Conservation (phyloP, 2,888 invertebrate species). For the Zelleria hepariella region DNA sequence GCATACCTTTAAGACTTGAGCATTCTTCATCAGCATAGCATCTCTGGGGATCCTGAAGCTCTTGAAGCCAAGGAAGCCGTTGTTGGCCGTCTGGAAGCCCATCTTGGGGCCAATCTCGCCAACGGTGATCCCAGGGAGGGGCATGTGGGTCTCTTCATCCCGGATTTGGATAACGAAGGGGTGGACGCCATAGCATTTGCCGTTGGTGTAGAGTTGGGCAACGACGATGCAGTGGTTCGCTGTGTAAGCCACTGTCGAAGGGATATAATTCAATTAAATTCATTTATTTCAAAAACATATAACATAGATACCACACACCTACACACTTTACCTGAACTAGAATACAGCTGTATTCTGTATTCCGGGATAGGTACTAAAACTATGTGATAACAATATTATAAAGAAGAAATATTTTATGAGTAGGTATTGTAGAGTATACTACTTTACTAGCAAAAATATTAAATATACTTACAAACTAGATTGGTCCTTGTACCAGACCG, state of each 20-base stretch:
- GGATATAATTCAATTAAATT: neutral
- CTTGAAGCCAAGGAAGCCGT: constrained; percentile 91
- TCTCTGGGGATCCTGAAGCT: constrained; percentile 88
- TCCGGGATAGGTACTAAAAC: no score
- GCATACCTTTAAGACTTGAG: constrained; percentile 78
- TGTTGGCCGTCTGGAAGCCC: constrained; percentile 90
- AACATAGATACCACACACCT: no score
- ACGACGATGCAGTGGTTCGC: constrained; percentile 92
- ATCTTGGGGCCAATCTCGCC: constrained; percentile 96
- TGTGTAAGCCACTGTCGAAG: constrained; percentile 87
- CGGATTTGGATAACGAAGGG: constrained; percentile 93
- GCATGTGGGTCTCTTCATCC: constrained; percentile 88
- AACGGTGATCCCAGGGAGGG: constrained; percentile 87
- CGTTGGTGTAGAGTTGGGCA: constrained; percentile 89
- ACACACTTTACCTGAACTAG: no score
- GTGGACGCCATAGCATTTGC: constrained; percentile 88
- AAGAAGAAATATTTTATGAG: no score
- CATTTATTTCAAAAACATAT: no score
- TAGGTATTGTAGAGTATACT: no score
- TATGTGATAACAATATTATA: no score
- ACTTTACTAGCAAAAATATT: no score
- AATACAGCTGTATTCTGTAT: no score
- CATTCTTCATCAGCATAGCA: constrained; percentile 94
- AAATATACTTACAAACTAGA: no score
- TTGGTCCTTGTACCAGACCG: no score